Conservation (phyloP, 1,140 invertebrate species). For the Maconellicoccus hirsutus region DNA sequence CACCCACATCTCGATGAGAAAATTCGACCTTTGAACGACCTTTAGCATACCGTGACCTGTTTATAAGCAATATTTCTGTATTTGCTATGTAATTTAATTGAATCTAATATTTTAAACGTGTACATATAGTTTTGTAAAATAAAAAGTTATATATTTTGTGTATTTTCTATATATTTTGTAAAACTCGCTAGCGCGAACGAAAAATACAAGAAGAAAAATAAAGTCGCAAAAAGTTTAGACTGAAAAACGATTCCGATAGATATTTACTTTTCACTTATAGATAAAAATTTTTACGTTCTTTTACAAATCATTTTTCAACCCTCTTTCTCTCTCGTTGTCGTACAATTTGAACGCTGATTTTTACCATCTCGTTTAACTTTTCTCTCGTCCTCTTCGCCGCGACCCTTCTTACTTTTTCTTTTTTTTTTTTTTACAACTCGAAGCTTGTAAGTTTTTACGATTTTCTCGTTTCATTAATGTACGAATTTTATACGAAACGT, state of each 20-base stretch:
- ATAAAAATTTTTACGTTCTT: conserved; percentile 8
- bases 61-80: no score
- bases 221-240: background rate
- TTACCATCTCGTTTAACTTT: conserved; percentile 5
- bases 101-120: background rate
- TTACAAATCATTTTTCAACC: background rate
- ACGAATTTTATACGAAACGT: conserved; percentile 9
- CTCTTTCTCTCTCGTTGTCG: background rate
- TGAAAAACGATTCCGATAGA: background rate
- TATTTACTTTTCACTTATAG: conserved; percentile 9
- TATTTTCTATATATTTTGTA: background rate
- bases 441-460: conserved; percentile 1
- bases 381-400: background rate
- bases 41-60: no score
- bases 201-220: background rate
- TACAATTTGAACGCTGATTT: background rate
- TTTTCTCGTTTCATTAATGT: conserved; percentile 1
- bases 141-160: background rate
- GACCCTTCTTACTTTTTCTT: background rate
- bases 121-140: conserved; percentile 2
- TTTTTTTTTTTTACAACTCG: background rate
- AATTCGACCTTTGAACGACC: no score
- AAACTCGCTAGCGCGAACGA: background rate
- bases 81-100: no score
- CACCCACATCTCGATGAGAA: no score